Conservation (phyloP, 2,888 invertebrate genomes). For the Iphiclides podalirius region DNA sequence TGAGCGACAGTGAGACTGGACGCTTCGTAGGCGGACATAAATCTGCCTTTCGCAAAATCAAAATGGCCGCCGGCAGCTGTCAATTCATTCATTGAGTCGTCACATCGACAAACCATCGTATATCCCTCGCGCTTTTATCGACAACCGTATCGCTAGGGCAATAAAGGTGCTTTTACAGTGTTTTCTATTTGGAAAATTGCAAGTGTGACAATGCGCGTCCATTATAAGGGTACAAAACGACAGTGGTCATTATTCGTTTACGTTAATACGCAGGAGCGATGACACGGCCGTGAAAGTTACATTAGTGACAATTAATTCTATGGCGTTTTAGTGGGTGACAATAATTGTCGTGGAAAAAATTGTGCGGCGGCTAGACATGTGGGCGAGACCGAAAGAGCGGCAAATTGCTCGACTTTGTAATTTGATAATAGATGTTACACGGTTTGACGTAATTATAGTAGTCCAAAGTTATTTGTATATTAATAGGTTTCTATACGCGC, state of each 20-base stretch:
- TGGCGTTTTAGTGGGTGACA: slow-evolving; percentile 54
- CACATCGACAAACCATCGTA: slow-evolving; percentile 35
- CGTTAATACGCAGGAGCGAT: slow-evolving; percentile 48
- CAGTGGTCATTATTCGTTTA: slow-evolving; percentile 59
- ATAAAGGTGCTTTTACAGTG: background rate
- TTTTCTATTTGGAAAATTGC: background rate
- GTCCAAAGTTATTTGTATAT: background rate
- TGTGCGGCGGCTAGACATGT: slow-evolving; percentile 36
- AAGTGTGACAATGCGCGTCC: background rate
- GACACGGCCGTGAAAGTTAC: slow-evolving; percentile 60
- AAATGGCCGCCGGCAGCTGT: slow-evolving; percentile 66
- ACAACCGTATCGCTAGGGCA: background rate
- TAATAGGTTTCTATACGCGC: no score
- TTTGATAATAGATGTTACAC: background rate
- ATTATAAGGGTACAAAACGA: slow-evolving; percentile 42
- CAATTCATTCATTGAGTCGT: slow-evolving; percentile 64
- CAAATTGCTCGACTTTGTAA: slow-evolving; percentile 8
- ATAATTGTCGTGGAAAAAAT: slow-evolving; percentile 73
- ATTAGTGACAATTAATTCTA: slow-evolving; percentile 70
- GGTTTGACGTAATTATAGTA: background rate
- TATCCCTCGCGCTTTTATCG: slow-evolving; percentile 1
- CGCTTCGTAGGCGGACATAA: slow-evolving; percentile 56
- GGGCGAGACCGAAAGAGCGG: slow-evolving; percentile 40
- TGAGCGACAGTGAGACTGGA: slow-evolving; percentile 26
- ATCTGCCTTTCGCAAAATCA: slow-evolving; percentile 50